Evolutionary conservation across 2,888 invertebrate genomes (phyloP).

Genomic region (Cosmorhoe ocellata): DNA sequence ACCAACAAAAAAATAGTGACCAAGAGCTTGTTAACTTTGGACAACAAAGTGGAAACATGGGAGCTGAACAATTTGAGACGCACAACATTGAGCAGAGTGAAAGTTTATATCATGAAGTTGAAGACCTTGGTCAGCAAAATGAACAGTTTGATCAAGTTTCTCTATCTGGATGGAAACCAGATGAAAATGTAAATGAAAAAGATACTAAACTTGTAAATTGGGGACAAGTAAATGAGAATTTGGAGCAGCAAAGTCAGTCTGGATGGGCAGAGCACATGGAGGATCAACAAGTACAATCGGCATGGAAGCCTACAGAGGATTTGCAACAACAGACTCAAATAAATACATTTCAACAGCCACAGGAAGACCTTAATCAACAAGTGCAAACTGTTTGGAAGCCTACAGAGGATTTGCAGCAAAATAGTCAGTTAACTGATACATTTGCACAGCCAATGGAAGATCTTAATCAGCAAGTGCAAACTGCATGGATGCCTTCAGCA

Average conservation of each 20-base stretch:
- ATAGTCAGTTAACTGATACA: slow-evolving; percentile 14
- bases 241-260: slow-evolving; percentile 25
- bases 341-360: slow-evolving; percentile 13
- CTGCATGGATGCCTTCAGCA: slow-evolving; percentile 15
- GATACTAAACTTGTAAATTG: slow-evolving; percentile 20
- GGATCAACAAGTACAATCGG: slow-evolving; percentile 16
- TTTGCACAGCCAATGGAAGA: slow-evolving; percentile 8
- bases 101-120: slow-evolving; percentile 27
- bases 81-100: slow-evolving; percentile 28
- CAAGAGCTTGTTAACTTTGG: slow-evolving; percentile 32
- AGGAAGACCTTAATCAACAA: slow-evolving; percentile 9
- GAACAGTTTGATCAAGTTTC: slow-evolving; percentile 25
- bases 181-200: slow-evolving; percentile 24
- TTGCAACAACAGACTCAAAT: slow-evolving; percentile 15
- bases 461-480: slow-evolving; percentile 16
- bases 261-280: slow-evolving; percentile 17
- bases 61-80: slow-evolving; percentile 30
- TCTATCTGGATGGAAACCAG: slow-evolving; percentile 10
- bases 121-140: slow-evolving; percentile 21
- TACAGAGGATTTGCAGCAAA: slow-evolving; percentile 17
- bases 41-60: slow-evolving; percentile 28
- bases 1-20: slow-evolving; percentile 29
- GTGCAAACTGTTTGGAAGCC: slow-evolving; percentile 17
- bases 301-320: slow-evolving; percentile 16
- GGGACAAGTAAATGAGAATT: slow-evolving; percentile 17